These are phyloP conservation scores for Baccha elongata DNA, from an alignment of 2,888 invertebrate species.

Conservation along the genomic window DNA sequence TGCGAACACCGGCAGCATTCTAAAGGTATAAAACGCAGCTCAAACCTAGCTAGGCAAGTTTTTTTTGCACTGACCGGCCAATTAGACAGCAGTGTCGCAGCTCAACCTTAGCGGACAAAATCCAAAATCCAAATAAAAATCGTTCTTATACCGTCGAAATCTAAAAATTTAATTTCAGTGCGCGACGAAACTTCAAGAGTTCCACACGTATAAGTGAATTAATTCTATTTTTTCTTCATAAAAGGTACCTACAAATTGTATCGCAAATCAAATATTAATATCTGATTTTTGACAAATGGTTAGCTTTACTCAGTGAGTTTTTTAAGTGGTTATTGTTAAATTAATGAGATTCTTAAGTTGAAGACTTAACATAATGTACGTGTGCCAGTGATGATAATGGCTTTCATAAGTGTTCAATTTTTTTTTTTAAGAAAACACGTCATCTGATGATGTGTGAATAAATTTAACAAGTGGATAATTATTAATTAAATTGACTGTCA, in stretches of 20 bases:
- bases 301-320: neutral
- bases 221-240: constrained; percentile 10
- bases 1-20: constrained; percentile 4
- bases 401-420: too few relatives aligned
- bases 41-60: constrained; percentile 57
- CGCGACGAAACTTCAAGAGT: constrained; percentile 24
- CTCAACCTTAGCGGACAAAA: constrained; percentile 27
- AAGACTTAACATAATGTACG: neutral
- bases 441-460: neutral
- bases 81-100: constrained; percentile 43
- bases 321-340: neutral
- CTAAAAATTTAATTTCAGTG: constrained; percentile 42
- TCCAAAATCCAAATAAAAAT: constrained; percentile 1
- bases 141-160: constrained; percentile 27
- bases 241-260: too few relatives aligned
- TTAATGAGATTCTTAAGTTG: neutral
- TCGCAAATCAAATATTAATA: neutral
- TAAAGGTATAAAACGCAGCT: constrained; percentile 45
- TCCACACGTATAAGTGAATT: constrained; percentile 43
- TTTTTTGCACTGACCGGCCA: constrained; percentile 59
- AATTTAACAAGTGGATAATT: neutral
- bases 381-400: neutral
- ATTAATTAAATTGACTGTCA: neutral
- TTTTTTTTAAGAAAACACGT: neutral
- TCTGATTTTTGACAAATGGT: neutral